Evolutionary conservation across 2,797 vertebrate genomes (phyloP).

Genomic region (Florisuga fusca): DNA sequence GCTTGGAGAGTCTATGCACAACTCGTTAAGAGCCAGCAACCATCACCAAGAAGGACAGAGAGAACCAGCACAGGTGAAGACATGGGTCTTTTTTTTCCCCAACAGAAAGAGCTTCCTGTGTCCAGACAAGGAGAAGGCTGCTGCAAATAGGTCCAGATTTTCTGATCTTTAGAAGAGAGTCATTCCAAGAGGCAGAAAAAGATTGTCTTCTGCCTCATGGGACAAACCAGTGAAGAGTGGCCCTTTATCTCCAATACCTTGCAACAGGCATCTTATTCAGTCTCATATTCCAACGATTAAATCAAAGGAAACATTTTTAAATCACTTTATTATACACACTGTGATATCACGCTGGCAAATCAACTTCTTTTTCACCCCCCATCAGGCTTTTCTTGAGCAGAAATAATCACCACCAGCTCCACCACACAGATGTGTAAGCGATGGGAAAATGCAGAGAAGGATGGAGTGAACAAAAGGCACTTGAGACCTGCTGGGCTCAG

Average conservation of each 20-base stretch:
- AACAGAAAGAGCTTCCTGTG: neutral
- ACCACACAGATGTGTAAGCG: neutral
- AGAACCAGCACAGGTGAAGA: neutral
- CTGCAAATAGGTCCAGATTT: neutral
- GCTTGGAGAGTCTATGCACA: neutral
- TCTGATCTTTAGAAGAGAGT: neutral
- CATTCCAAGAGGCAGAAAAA: neutral
- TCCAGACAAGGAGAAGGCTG: neutral
- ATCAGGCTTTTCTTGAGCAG: slow-evolving; percentile 7
- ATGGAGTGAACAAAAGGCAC: slow-evolving; percentile 44
- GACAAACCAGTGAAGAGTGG: neutral
- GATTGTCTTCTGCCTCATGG: neutral
- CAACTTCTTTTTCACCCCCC: neutral
- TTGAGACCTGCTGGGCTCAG: slow-evolving; percentile 49
- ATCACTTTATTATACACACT: neutral
- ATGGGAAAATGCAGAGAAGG: slow-evolving; percentile 37
- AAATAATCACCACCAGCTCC: slow-evolving; percentile 7
- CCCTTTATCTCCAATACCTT: neutral
- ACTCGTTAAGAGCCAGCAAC: neutral
- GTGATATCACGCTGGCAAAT: neutral
- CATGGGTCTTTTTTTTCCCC: neutral
- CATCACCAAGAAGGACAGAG: neutral
- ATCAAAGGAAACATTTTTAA: neutral
- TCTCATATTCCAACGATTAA: neutral
- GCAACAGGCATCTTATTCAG: neutral